Evolutionary conservation across 2,888 invertebrate genomes (phyloP).

Genomic region (Cecidostiba fungosa): DNA sequence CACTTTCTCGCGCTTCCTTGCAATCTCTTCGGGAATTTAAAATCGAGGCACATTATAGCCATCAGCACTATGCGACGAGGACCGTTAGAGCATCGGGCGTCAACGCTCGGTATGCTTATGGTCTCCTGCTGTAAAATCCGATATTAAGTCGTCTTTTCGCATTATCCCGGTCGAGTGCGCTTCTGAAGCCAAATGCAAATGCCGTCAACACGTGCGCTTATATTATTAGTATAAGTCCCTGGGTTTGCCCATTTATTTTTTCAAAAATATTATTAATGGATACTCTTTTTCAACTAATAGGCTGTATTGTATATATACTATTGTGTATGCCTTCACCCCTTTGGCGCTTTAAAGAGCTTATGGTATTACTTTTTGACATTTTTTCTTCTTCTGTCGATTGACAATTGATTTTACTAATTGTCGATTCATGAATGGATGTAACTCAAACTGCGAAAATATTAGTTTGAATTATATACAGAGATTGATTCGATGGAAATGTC

Average conservation of each 20-base stretch:
- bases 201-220: constrained; percentile 22
- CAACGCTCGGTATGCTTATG: constrained; percentile 10
- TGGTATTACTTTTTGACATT: too few relatives aligned
- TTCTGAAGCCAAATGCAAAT: constrained; percentile 4
- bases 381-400: too few relatives aligned
- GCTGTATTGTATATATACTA: too few relatives aligned
- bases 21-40: background rate
- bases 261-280: constrained; percentile 26
- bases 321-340: too few relatives aligned
- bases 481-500: too few relatives aligned
- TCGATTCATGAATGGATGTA: too few relatives aligned
- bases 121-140: constrained; percentile 22
- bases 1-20: background rate
- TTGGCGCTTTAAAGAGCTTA: too few relatives aligned
- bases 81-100: background rate
- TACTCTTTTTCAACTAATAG: too few relatives aligned
- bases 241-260: constrained; percentile 22
- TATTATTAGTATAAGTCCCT: background rate
- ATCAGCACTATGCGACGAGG: background rate
- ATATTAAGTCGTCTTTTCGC: constrained; percentile 23
- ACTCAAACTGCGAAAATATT: too few relatives aligned
- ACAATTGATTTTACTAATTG: too few relatives aligned
- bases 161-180: constrained; percentile 30
- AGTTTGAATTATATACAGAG: too few relatives aligned
- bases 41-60: background rate